Conservation (phyloP, 92 coral and sea anemone genomes). For the Anthopleura xanthogrammica region DNA sequence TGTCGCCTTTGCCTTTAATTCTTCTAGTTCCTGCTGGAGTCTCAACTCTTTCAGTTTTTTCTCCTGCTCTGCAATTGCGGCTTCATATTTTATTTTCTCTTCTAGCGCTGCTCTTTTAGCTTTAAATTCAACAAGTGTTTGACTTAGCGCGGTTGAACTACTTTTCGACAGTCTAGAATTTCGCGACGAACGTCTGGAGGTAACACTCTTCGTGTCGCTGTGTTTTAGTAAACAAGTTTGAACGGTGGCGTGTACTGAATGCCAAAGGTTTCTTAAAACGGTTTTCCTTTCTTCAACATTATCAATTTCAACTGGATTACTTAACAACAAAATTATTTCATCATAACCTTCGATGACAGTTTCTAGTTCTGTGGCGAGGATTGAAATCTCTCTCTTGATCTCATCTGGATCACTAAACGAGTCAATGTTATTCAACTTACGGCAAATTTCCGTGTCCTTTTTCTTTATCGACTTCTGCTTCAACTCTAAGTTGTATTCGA, state of each 20-base stretch:
- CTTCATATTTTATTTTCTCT: conserved; percentile 41
- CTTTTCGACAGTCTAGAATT: background rate
- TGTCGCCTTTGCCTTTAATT: conserved; percentile 39
- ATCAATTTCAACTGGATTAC: conserved; percentile 3
- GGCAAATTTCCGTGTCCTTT: conserved; percentile 4
- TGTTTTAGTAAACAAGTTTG: background rate
- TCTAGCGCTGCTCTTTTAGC: conserved; percentile 58
- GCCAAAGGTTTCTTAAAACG: background rate
- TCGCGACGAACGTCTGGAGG: background rate
- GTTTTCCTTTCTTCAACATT: conserved; percentile 6
- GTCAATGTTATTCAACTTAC: background rate
- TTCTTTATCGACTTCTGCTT: background rate
- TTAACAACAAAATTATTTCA: background rate
- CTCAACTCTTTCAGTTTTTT: conserved; percentile 33
- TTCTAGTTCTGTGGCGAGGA: background rate
- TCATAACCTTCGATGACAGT: conserved; percentile 1
- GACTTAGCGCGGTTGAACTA: background rate
- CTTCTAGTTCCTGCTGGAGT: conserved; percentile 44
- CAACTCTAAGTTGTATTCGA: background rate
- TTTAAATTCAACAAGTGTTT: conserved; percentile 19
- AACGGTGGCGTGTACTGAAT: background rate
- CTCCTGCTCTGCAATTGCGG: conserved; percentile 54
- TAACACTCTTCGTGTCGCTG: background rate
- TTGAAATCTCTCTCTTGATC: background rate
- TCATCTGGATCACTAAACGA: background rate